Percentiles rank a stretch among this genome's conserved stretches.
Conservation (phyloP, 2,888 invertebrate species). For the Caenorhabditis parvicauda region DNA sequence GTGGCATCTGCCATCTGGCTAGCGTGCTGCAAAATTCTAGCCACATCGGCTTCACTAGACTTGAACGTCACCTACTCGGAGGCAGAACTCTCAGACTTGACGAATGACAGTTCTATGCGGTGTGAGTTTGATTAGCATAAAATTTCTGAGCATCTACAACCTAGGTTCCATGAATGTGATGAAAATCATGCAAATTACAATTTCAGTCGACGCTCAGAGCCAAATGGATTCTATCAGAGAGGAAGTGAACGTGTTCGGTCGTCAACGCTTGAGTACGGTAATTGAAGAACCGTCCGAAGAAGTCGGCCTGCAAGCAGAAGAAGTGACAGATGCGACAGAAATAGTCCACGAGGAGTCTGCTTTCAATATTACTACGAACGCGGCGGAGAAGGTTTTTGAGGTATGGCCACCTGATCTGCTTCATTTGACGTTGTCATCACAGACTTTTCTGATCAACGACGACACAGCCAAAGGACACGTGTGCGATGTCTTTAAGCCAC, state of each 20-base stretch:
- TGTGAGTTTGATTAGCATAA: too few species aligned
- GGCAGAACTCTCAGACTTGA: slow-evolving; percentile 11
- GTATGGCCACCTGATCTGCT: not conserved
- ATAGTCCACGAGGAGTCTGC: slow-evolving; percentile 4
- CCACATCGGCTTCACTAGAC: slow-evolving; percentile 14
- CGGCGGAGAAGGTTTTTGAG: slow-evolving; percentile 12
- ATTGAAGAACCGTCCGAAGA: slow-evolving; percentile 8
- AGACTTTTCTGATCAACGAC: slow-evolving; percentile 45
- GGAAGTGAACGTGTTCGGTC: not conserved
- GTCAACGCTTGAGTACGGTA: not conserved
- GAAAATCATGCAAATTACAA: too few species aligned
- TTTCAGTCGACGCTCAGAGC: too few species aligned
- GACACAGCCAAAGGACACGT: slow-evolving; percentile 44
- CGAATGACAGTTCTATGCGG: too few species aligned
- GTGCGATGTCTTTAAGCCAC: slow-evolving; percentile 22
- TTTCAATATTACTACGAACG: not conserved
- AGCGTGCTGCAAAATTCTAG: slow-evolving; percentile 17
- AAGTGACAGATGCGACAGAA: not conserved
- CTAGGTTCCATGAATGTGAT: too few species aligned
- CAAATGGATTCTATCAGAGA: slow-evolving; percentile 3
- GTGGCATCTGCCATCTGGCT: slow-evolving; percentile 37
- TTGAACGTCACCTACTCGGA: slow-evolving; percentile 15
- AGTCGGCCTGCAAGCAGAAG: not conserved
- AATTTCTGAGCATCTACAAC: too few species aligned
- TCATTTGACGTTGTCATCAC: slow-evolving; percentile 5